phyloP scores from a whole-genome alignment of 2,113 vertebrate genomes.

The Odocoileus virginianus region DNA sequence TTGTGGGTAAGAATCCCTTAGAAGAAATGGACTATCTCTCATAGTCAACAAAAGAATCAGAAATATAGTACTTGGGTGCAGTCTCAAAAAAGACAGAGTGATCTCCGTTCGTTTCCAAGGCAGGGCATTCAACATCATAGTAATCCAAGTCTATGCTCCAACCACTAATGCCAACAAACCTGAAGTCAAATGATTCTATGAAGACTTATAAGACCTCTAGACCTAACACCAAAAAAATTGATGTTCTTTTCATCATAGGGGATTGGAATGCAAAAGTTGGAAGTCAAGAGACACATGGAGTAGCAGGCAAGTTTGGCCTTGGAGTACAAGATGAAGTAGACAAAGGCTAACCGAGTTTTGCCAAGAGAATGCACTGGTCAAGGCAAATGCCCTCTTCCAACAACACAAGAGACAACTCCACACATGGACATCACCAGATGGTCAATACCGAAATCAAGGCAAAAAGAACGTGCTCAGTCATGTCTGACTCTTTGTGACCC shows the following conservation, averaged over 20 bases:
- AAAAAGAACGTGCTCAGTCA: fast-evolving
- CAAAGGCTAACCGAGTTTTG: not conserved
- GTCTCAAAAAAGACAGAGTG: not conserved
- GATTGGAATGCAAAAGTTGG: not conserved
- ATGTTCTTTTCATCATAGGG: not conserved
- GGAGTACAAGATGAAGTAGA: not conserved
- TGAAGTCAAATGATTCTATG: not conserved
- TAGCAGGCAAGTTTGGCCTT: not conserved
- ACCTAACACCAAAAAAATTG: not conserved
- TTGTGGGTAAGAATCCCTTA: not conserved
- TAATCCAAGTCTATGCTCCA: not conserved
- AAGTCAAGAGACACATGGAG: not conserved
- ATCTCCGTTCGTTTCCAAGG: not conserved
- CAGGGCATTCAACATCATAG: not conserved
- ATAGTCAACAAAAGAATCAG: not conserved
- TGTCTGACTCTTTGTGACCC: not conserved
- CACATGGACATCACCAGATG: not conserved
- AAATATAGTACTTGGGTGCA: not conserved
- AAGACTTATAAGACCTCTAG: not conserved
- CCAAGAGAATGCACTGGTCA: not conserved
- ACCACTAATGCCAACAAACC: not conserved
- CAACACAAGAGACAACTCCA: not conserved
- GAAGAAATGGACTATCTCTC: not conserved
- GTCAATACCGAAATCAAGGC: not conserved
- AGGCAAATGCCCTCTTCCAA: not conserved